A percentile compares a stretch with the other conserved stretches of the same genome.
These are phyloP conservation scores for Camelus bactrianus DNA, from an alignment of 2,113 vertebrate genomes.

Conservation along the genomic window DNA sequence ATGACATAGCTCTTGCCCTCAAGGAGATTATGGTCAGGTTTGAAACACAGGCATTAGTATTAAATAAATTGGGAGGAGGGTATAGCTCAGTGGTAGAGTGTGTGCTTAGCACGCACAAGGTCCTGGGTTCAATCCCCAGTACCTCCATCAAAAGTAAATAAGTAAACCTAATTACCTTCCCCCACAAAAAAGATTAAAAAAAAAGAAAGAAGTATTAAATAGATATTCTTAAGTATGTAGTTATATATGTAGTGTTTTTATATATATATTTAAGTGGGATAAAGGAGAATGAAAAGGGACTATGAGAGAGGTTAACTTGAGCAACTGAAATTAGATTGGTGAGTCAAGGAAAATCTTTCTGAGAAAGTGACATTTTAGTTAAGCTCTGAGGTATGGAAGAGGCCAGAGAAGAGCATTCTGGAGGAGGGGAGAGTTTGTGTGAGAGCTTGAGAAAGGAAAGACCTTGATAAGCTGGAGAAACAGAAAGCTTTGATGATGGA, in stretches of 20 bases:
- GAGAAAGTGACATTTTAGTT: background rate
- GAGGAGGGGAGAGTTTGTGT: background rate
- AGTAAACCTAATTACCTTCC: no score
- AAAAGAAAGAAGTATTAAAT: background rate
- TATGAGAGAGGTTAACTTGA: background rate
- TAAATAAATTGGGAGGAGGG: no score
- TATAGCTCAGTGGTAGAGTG: no score
- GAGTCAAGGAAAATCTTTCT: background rate
- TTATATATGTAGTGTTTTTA: background rate
- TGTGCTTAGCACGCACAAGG: no score
- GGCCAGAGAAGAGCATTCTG: background rate
- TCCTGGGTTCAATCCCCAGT: no score
- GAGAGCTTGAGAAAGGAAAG: fast-evolving
- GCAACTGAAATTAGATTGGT: background rate
- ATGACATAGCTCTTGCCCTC: background rate
- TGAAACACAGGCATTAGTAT: background rate
- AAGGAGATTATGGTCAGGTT: background rate
- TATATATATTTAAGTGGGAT: background rate
- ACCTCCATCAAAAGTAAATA: no score
- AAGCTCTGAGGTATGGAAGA: background rate
- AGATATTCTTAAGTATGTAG: background rate
- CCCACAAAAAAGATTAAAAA: no score
- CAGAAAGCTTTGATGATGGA: background rate
- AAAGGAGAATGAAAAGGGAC: background rate
- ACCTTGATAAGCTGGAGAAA: background rate